These are phyloP conservation scores for Paramuricea clavata DNA, from an alignment of 92 coral and sea anemone species.

Conservation along the genomic window DNA sequence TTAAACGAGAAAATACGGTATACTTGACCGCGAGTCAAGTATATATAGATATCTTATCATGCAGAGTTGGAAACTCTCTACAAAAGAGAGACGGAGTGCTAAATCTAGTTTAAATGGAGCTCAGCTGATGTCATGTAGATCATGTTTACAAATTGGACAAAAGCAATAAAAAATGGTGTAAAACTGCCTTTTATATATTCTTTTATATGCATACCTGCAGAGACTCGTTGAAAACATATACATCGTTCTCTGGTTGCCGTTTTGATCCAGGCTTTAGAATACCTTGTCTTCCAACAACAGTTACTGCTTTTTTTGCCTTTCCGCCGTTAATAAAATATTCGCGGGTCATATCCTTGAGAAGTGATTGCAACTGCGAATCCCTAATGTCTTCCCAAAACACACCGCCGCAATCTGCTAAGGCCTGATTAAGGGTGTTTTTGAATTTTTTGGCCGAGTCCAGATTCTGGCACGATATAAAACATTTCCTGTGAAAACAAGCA, in stretches of 20 bases:
- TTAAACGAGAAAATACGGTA: too few relatives aligned
- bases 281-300: conserved; percentile 42
- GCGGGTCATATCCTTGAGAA: conserved; percentile 32
- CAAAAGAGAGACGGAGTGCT: too few relatives aligned
- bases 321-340: conserved; percentile 20
- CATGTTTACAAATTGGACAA: too few relatives aligned
- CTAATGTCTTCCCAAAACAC: conserved; percentile 52
- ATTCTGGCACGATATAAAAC: conserved; percentile 38
- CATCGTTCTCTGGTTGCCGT: conserved; percentile 29
- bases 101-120: too few relatives aligned
- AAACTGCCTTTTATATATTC: too few relatives aligned
- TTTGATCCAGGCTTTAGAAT: neutral
- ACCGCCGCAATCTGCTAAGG: conserved; percentile 55
- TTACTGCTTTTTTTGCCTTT: conserved; percentile 36
- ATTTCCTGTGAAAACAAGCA: conserved; percentile 39
- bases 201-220: conserved; percentile 51
- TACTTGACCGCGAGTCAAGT: too few relatives aligned
- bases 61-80: too few relatives aligned
- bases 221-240: conserved; percentile 46
- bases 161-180: too few relatives aligned
- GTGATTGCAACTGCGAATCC: conserved; percentile 44
- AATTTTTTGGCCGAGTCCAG: conserved; percentile 57
- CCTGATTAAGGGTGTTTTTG: conserved; percentile 39
- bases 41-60: too few relatives aligned
- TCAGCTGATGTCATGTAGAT: too few relatives aligned